phyloP scores from a whole-genome alignment of 1,140 invertebrate genomes.

The Bombus polaris region DNA sequence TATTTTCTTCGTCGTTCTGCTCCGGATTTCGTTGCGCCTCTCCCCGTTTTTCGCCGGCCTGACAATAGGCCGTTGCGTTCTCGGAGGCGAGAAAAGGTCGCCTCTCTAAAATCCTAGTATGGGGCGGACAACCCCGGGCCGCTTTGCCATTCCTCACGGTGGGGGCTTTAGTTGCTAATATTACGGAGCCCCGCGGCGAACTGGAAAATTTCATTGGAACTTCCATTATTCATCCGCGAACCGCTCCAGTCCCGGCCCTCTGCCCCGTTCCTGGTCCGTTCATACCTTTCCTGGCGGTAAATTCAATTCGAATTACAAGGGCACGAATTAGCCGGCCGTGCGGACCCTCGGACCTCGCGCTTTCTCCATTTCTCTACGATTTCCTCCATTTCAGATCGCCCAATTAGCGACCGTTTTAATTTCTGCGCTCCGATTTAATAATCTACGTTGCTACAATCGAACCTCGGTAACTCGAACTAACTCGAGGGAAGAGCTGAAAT shows the following conservation, averaged over 20 bases:
- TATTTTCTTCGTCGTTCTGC: slow-evolving; percentile 2
- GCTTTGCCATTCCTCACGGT: slow-evolving; percentile 38
- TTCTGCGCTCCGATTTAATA: neutral
- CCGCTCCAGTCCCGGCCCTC: slow-evolving; percentile 29
- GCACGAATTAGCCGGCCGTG: slow-evolving; percentile 58
- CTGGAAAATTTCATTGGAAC: slow-evolving; percentile 82
- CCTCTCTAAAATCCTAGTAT: slow-evolving; percentile 46
- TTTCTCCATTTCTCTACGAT: slow-evolving; percentile 50
- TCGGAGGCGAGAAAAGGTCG: slow-evolving; percentile 40
- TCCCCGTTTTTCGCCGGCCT: neutral
- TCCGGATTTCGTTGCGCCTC: neutral
- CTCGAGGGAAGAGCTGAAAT: no score
- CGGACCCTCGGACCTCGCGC: neutral
- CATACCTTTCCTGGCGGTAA: slow-evolving; percentile 64
- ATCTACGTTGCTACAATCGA: neutral
- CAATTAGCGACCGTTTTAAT: slow-evolving; percentile 26
- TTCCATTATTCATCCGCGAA: slow-evolving; percentile 81
- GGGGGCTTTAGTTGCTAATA: slow-evolving; percentile 74
- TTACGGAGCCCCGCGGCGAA: slow-evolving; percentile 81
- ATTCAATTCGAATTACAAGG: slow-evolving; percentile 79
- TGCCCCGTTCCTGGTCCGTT: slow-evolving; percentile 46
- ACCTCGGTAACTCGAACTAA: neutral
- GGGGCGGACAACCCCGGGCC: slow-evolving; percentile 41
- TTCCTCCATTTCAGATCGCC: slow-evolving; percentile 3
- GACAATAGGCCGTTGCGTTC: slow-evolving; percentile 51